Evolutionary conservation across 2,113 vertebrate genomes (phyloP).

Genomic region (Capricornis sumatraensis): DNA sequence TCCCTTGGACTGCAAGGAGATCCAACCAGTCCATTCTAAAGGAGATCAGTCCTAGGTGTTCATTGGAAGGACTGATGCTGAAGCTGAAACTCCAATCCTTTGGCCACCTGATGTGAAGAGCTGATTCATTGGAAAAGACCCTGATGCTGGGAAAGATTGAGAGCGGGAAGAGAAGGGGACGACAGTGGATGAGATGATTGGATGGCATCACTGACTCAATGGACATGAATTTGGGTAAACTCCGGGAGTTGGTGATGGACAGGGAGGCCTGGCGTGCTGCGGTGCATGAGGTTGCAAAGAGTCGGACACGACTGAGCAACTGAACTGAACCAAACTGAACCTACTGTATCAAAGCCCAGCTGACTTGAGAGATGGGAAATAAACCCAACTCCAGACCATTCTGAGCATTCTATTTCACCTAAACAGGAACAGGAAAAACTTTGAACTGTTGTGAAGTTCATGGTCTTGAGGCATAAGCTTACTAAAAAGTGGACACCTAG

Average conservation of each 20-base stretch:
- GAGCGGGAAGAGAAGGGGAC: background rate
- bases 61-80: background rate
- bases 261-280: background rate
- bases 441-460: background rate
- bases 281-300: background rate
- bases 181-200: background rate
- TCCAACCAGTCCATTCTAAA: background rate
- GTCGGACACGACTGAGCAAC: rapidly evolving
- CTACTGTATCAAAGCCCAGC: background rate
- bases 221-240: background rate
- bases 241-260: background rate
- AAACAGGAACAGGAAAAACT: background rate
- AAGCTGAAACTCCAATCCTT: background rate
- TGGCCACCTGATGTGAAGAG: background rate
- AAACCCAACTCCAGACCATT: background rate
- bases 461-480: background rate
- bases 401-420: background rate
- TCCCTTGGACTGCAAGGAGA: background rate
- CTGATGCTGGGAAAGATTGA: background rate
- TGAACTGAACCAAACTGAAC: background rate
- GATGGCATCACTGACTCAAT: background rate
- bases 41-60: background rate
- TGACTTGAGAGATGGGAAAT: background rate
- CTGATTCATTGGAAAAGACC: background rate
- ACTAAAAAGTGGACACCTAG: background rate